phyloP scores from a whole-genome alignment of 53 echinoderm and acorn worm species.

The Paracentrotus lividus region DNA sequence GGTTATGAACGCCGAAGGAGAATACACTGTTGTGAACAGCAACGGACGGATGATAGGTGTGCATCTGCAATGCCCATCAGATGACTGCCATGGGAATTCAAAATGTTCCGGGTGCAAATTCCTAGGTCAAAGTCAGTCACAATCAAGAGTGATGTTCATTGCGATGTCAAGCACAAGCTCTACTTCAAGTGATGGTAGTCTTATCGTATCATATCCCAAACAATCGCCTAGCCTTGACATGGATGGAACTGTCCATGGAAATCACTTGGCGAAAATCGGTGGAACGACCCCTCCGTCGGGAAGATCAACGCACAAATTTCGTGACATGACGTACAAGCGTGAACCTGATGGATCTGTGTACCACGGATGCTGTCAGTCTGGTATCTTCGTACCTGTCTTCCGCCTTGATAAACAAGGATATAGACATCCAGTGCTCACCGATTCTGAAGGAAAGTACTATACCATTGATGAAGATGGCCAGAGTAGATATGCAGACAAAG shows the following conservation, averaged over 20 bases:
- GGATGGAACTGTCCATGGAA: neutral
- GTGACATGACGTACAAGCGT: conserved; percentile 27
- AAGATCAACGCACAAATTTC: neutral
- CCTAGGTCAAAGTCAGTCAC: neutral
- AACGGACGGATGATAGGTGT: neutral
- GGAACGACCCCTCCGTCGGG: neutral
- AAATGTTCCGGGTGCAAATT: conserved; percentile 4
- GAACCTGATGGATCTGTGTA: conserved; percentile 57
- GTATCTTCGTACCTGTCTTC: conserved; percentile 48
- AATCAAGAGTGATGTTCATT: neutral
- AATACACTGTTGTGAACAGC: conserved; percentile 35
- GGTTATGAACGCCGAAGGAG: conserved; percentile 51
- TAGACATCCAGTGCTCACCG: conserved; percentile 35
- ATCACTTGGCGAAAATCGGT: neutral
- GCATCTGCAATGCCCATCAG: neutral
- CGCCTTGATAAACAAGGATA: conserved; percentile 44
- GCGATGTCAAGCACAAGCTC: neutral
- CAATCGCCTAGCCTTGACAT: neutral
- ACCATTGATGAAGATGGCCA: conserved; percentile 42
- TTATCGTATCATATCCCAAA: neutral
- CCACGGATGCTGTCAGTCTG: conserved; percentile 57
- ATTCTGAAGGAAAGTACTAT: conserved; percentile 23
- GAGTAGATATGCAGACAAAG: conserved; percentile 9
- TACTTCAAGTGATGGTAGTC: neutral
- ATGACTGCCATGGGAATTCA: neutral